Evolutionary conservation across 37 sponge, comb jelly and placozoan species (phyloP), one percentile per base, ranked within the genome.

Genomic region (Ephydatia muelleri): DNA sequence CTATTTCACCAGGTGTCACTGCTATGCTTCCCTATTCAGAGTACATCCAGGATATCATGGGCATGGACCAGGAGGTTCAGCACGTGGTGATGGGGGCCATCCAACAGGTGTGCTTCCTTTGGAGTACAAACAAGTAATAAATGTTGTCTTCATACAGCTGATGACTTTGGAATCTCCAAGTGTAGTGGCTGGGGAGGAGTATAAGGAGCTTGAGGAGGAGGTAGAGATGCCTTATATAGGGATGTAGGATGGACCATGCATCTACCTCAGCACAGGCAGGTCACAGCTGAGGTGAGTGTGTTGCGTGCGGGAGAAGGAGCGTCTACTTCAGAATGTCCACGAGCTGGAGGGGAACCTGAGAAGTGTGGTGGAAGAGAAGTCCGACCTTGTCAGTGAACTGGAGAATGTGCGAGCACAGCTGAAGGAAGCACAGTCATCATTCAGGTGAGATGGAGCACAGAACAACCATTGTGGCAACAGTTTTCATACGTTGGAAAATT

Each of bases 21-120:
- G 25, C 33, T 6, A 21, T 32, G 27, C 27, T 11, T 3, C 21
- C 12, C 3, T 25, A 27, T 47, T 11, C 80, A 94, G 95, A 67
- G 11, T 88, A 94, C 79, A 92, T 94, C 48, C 95, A 91, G 68
- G 86, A 73, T 32, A 94, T 94, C 69, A 88, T 89, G 86, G 36
- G 64, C 9, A 77, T 94, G 90, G 87, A 92, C 30, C 84, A 92
- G 80, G 83, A 82, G 2, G 76, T 92, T 8, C 95, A 95, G 66
- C 90, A 92, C 30, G 84, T 85, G 25, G 92, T 95, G 28, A 95
- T 95, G 95, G 86, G 80, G 37, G 92, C 92, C 22, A 89, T 95
- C 25, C 95, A 95, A 72, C 89, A 94, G 71, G 95, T 94, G 65
- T 66, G 81, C 47, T 22, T 21, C 64, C 29, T 22, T 14, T 57